Conservation (phyloP, 2,888 invertebrate genomes). For the Dorcus hopei region DNA sequence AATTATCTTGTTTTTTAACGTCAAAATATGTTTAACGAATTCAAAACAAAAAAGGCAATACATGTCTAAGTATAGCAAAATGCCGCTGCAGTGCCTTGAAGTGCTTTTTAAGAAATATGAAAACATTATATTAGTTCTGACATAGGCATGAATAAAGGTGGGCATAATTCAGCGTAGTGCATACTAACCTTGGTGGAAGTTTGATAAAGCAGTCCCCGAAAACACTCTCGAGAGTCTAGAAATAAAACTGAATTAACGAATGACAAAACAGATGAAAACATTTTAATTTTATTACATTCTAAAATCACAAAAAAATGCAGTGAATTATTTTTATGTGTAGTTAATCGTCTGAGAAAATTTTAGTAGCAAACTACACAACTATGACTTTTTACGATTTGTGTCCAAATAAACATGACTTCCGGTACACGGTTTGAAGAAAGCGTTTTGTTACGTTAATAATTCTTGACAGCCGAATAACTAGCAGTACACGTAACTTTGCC, state of each 20-base stretch:
- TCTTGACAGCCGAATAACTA: too few species aligned
- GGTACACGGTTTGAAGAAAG: conserved; percentile 16
- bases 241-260: conserved; percentile 39
- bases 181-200: conserved; percentile 70
- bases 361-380: too few species aligned
- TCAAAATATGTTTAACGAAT: too few species aligned
- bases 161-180: not conserved
- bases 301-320: too few species aligned
- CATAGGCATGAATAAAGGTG: not conserved
- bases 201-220: conserved; percentile 75
- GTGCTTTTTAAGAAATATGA: not conserved
- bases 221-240: conserved; percentile 77
- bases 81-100: not conserved
- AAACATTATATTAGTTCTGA: not conserved
- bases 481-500: too few species aligned
- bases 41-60: too few species aligned
- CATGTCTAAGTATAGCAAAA: too few species aligned
- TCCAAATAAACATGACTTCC: conserved; percentile 37
- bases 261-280: too few species aligned
- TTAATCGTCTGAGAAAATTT: too few species aligned
- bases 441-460: not conserved
- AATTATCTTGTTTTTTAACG: too few species aligned
- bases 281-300: too few species aligned
- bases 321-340: too few species aligned
- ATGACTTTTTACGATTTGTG: not conserved